Conservation (phyloP, 1,140 invertebrate species). For the Lordiphosa clarofinis region DNA sequence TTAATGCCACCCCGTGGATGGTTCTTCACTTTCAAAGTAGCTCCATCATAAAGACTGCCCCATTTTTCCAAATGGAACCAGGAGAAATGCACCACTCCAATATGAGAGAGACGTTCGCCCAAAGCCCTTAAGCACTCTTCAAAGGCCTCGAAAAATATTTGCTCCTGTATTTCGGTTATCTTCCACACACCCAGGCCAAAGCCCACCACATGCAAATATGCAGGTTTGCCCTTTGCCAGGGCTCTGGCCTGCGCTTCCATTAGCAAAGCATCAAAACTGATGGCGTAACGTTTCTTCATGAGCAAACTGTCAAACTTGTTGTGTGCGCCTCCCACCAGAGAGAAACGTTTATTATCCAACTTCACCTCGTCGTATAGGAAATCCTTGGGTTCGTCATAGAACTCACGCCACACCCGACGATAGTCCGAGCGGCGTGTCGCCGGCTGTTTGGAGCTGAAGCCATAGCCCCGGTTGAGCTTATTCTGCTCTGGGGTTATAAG, state of each 20-base stretch:
- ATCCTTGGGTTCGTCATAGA: conserved; percentile 57
- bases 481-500: conserved; percentile 81
- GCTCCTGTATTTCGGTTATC: conserved; percentile 59
- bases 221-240: conserved; percentile 15
- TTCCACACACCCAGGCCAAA: conserved; percentile 73
- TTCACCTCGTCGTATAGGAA: conserved; percentile 20
- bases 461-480: conserved; percentile 80
- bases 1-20: conserved; percentile 65
- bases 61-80: conserved; percentile 43
- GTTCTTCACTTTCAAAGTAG: conserved; percentile 19
- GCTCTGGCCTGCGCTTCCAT: conserved; percentile 58
- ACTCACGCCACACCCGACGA: conserved; percentile 58
- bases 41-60: conserved; percentile 43
- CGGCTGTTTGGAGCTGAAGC: conserved; percentile 1
- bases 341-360: conserved; percentile 30
- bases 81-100: conserved; percentile 73
- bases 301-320: conserved; percentile 49
- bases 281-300: conserved; percentile 70
- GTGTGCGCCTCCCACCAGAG: background rate
- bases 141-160: conserved; percentile 73
- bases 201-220: conserved; percentile 73
- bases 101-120: conserved; percentile 31
- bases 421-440: no score
- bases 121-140: conserved; percentile 64
- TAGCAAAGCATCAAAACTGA: conserved; percentile 65